phyloP scores from a whole-genome alignment of 2,888 invertebrate genomes.

The Erebia epiphron region DNA sequence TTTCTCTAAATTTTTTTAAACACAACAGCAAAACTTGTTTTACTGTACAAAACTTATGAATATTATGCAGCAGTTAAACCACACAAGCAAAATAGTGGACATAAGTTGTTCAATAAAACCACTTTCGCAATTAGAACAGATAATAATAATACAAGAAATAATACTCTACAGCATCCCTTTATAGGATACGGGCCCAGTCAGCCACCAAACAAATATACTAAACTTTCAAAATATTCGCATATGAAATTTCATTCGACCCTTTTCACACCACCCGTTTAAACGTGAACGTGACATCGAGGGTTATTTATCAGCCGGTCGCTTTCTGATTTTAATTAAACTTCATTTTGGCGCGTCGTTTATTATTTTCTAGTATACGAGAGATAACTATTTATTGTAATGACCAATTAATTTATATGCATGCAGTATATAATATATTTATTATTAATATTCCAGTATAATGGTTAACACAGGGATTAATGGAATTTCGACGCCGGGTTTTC shows the following conservation, averaged over 20 bases:
- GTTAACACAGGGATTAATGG: neutral
- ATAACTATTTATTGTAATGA: constrained; percentile 43
- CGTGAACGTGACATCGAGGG: constrained; percentile 64
- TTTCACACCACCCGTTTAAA: constrained; percentile 39
- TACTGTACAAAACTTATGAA: no score
- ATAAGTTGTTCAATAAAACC: neutral
- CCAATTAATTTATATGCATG: constrained; percentile 31
- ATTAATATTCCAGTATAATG: neutral
- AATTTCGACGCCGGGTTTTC: constrained; percentile 1
- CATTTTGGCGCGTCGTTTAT: constrained; percentile 65
- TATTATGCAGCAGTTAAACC: no score
- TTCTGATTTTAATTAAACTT: constrained; percentile 74
- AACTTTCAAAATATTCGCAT: constrained; percentile 27
- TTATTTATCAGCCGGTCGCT: constrained; percentile 70
- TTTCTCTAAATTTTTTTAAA: no score
- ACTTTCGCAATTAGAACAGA: neutral
- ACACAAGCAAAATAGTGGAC: no score
- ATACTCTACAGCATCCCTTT: neutral
- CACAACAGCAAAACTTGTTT: no score
- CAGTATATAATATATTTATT: neutral
- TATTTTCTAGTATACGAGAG: constrained; percentile 49
- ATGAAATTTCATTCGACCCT: constrained; percentile 31
- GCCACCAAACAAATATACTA: constrained; percentile 8
- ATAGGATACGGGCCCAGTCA: neutral
- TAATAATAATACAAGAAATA: constrained; percentile 1